Percentiles rank a stretch among this genome's conserved stretches.
Evolutionary conservation across 2,888 invertebrate genomes (phyloP).

Genomic region (Protodeltote pygarga): DNA sequence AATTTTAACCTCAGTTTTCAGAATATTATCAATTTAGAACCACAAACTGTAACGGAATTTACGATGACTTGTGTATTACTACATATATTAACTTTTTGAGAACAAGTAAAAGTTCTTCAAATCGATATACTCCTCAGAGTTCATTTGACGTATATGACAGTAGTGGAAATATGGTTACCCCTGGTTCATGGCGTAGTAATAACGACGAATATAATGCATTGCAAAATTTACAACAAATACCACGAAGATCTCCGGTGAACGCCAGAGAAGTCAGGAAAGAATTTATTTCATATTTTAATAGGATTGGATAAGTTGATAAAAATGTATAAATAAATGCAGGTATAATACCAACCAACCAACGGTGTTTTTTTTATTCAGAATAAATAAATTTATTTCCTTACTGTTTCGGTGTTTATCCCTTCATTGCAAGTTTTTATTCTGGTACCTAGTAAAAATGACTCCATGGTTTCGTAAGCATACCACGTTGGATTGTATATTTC

Average conservation of each 20-base stretch:
- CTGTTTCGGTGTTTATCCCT: conserved; percentile 27
- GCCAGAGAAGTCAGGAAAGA: conserved; percentile 41
- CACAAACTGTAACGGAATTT: conserved; percentile 43
- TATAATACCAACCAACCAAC: conserved; percentile 6
- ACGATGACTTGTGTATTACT: conserved; percentile 55
- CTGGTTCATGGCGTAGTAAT: conserved; percentile 38
- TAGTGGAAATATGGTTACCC: conserved; percentile 17
- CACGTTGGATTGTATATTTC: conserved; percentile 35
- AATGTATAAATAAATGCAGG: conserved; percentile 11
- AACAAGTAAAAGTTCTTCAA: conserved; percentile 25
- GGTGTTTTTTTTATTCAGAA: conserved; percentile 4
- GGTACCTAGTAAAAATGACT: conserved; percentile 37
- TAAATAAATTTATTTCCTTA: conserved; percentile 3
- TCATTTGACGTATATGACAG: conserved; percentile 39
- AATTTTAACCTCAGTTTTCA: conserved; percentile 46
- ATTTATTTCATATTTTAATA: conserved; percentile 46
- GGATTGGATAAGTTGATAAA: conserved; percentile 8
- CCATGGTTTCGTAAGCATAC: conserved; percentile 36
- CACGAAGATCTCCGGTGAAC: conserved; percentile 31
- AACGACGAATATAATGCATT: conserved; percentile 28
- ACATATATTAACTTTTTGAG: conserved; percentile 49
- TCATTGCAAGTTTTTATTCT: conserved; percentile 16
- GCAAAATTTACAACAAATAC: conserved; percentile 27
- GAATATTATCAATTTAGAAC: conserved; percentile 50
- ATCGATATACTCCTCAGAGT: conserved; percentile 38